Base-by-base conservation (phyloP, 2,888 invertebrate genomes). In the Hedya salicella region DNA sequence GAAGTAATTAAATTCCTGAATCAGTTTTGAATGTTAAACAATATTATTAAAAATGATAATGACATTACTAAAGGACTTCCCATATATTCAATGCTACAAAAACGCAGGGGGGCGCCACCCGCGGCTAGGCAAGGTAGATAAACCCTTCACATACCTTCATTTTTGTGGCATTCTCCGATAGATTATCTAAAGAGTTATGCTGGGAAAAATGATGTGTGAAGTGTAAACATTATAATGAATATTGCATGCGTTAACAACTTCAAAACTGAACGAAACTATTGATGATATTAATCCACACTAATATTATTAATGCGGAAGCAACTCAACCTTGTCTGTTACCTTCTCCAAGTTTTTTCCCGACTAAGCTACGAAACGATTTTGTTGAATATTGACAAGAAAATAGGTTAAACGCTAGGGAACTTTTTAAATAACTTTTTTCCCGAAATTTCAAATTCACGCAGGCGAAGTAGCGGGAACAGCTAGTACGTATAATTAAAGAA, bases 71-170 rank as follows among this genome's bases (percentile, higher is more conserved):
- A 62, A 61, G 61, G 66, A 61, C 61, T 61, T 39, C 53, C 61
- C 66, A 61, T 66, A 66, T 61, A 49, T 66, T 48, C 40, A 42
- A 48, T 25, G 66, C 61, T 74, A 70, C 70, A 73, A 71, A 67
- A 70, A 69, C 72, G 73, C 57, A 83, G 59, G 87, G 83, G 84
- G 82, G 79, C 75, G 73, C 76, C 73, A 74, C 78, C 77, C 74
- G 78, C 71, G 71, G 78, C 69, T 73, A 71, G 69, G 69, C 72
- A 72, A 79, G 75, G 83, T 85, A 88, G 88, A 89, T 89, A 86
- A 88, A 86, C 87, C 85, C 88, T 87, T 83, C 78, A 82, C 82
- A 82, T 82, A 85, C 85, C 80, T 79, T 80, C 79, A 79, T 83
- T 82, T 82, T 81, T 78, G 78, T 78, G 75, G 77, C 82, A 83